Evolutionary conservation across 2,113 vertebrate species (phyloP), one percentile per base, ranked within the genome.

Genomic region (Hypocryptadius cinnamomeus): DNA sequence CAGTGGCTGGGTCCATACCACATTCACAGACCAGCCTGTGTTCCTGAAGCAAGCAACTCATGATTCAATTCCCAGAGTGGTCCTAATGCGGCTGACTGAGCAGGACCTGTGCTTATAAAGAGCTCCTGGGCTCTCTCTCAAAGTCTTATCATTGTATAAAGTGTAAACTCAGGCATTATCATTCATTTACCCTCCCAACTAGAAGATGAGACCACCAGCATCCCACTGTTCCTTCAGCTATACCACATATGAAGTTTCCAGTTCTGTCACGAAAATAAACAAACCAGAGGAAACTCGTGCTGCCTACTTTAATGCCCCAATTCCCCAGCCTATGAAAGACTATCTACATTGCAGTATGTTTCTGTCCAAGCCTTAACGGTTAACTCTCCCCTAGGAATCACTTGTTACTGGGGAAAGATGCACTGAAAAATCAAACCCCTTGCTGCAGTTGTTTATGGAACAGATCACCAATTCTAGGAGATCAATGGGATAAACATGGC

Each of bases 281-380:
- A 92, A 87, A 80, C 65, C 8, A 4, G 87, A 89, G 80, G 84
- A 57, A 96, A 83, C 50, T 93, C 8, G 0, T 57, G 27, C 79
- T 89, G 53, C 73, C 74, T 80, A 15, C 61, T 77, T 70, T 25
- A 89, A 64, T 7, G 40, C 47, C 54, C 57, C 85, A 93, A 39
- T 96, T 95, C 78, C 80, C 83, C 24, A 53, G 65, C 47, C 80
- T 48, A 16, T n/a, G 35, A 79, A 91, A 85, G 68, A 79, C 83
- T 65, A 48, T 42, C 85, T 89, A 66, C 47, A 57, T 22, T 48
- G 61, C 85, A 81, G 48, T 33, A 21, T 27, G 77, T 64, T 87
- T 95, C 89, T 95, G 77, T 70, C 60, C 68, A 91, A 87, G 68
- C 70, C 64, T 83, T 79, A 95, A 66, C 22, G n/a, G 68, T 80